These are phyloP conservation scores for Promerops cafer DNA, from an alignment of 2,113 vertebrate genomes.

Conservation along the genomic window DNA sequence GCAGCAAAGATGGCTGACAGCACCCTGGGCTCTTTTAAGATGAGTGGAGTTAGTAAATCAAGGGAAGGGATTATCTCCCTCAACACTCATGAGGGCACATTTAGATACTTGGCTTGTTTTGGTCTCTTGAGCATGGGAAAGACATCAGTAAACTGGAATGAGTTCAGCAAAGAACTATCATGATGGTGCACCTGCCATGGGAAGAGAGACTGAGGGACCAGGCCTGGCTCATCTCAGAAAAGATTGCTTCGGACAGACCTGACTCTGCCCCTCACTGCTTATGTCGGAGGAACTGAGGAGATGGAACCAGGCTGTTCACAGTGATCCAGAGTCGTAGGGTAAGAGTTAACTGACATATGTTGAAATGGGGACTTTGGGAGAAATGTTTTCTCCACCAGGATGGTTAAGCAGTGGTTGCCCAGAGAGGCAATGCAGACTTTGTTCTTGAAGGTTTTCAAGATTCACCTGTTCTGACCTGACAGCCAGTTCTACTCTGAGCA, in stretches of 20 bases:
- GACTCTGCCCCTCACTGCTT: background rate
- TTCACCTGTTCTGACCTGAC: background rate
- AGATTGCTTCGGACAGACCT: background rate
- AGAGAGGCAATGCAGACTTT: background rate
- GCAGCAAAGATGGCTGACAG: background rate
- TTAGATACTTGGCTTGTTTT: background rate
- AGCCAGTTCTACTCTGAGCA: background rate
- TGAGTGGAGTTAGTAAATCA: background rate
- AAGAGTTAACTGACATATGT: background rate
- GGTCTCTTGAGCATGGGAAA: background rate
- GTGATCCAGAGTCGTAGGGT: background rate
- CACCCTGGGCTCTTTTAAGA: background rate
- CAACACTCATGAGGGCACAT: background rate
- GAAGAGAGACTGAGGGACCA: background rate
- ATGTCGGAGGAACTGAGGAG: fast-evolving
- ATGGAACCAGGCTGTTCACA: background rate
- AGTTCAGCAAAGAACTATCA: background rate
- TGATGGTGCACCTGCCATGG: background rate
- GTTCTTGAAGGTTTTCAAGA: background rate
- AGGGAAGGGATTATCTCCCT: background rate
- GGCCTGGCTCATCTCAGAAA: background rate
- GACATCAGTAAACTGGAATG: background rate
- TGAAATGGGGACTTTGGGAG: background rate
- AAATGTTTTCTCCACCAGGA: background rate
- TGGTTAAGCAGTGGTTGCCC: background rate